Evolutionary conservation across 2,113 vertebrate genomes (phyloP).

Genomic region (Nycticorax nycticorax): DNA sequence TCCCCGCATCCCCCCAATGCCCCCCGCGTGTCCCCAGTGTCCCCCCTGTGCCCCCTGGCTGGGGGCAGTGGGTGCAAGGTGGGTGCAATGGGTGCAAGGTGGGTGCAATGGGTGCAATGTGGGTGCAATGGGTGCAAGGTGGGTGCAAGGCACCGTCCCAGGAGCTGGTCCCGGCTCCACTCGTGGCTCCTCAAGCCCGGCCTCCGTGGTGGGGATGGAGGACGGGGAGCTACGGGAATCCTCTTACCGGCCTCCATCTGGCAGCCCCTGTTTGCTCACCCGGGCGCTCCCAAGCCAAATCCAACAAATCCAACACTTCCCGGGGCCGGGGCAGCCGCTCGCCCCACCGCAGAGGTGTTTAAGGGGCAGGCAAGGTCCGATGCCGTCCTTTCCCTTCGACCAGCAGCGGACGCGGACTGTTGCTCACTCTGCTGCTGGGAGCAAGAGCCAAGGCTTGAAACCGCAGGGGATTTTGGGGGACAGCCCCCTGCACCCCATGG

Average conservation of each 20-base stretch:
- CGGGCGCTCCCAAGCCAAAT: background rate
- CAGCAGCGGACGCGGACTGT: fast-evolving
- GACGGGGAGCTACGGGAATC: background rate
- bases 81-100: background rate
- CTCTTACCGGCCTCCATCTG: background rate
- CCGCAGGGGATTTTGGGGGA: fast-evolving
- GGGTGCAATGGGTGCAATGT: too few relatives aligned
- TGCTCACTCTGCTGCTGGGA: background rate
- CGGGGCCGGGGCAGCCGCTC: fast-evolving
- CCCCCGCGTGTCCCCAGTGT: background rate
- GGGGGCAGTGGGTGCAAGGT: fast-evolving
- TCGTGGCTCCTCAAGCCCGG: fast-evolving
- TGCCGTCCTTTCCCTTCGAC: background rate
- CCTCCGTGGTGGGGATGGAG: fast-evolving
- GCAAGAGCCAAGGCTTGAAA: background rate
- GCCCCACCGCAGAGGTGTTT: background rate
- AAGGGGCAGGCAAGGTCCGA: fast-evolving
- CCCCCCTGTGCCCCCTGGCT: background rate
- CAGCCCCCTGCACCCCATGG: fast-evolving
- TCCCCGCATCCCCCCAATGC: fast-evolving
- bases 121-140: fast-evolving
- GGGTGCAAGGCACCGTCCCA: fast-evolving
- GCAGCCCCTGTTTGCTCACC: background rate
- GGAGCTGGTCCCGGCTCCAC: background rate
- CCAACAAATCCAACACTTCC: background rate